phyloP scores from a whole-genome alignment of 2,888 invertebrate species.

The Invenusta paracnida region DNA sequence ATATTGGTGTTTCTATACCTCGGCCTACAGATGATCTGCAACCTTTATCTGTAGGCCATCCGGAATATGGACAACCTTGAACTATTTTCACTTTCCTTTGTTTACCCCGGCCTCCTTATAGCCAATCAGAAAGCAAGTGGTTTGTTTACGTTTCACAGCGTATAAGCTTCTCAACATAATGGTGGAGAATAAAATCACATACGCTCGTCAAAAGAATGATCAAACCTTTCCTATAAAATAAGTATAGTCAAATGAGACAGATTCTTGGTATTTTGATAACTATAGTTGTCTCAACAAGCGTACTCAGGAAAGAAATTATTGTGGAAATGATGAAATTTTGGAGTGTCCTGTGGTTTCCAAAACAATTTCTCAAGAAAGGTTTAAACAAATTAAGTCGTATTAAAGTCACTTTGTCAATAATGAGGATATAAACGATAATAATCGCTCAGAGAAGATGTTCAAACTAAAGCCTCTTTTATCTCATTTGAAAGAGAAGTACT shows the following conservation, averaged over 20 bases:
- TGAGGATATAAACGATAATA: neutral
- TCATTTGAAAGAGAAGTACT: neutral
- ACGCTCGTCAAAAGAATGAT: neutral
- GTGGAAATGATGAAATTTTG: neutral
- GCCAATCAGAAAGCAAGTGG: too few relatives aligned
- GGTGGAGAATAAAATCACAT: neutral
- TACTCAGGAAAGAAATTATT: neutral
- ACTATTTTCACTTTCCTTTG: neutral
- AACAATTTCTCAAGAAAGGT: neutral
- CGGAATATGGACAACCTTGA: neutral
- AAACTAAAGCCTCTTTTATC: neutral
- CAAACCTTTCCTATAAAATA: neutral
- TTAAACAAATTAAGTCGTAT: neutral
- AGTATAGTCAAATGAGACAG: neutral
- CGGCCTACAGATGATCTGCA: neutral
- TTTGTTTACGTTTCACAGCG: neutral
- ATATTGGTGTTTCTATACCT: neutral
- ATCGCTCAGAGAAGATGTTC: constrained; percentile 13
- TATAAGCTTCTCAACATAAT: neutral
- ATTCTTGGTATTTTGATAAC: neutral
- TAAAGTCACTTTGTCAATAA: neutral
- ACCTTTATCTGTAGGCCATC: neutral
- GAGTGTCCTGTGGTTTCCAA: neutral
- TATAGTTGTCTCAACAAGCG: neutral
- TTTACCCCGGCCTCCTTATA: too few relatives aligned